These are phyloP conservation scores for Siniperca obscura DNA, from an alignment of 2,797 vertebrate species.

Conservation along the genomic window DNA sequence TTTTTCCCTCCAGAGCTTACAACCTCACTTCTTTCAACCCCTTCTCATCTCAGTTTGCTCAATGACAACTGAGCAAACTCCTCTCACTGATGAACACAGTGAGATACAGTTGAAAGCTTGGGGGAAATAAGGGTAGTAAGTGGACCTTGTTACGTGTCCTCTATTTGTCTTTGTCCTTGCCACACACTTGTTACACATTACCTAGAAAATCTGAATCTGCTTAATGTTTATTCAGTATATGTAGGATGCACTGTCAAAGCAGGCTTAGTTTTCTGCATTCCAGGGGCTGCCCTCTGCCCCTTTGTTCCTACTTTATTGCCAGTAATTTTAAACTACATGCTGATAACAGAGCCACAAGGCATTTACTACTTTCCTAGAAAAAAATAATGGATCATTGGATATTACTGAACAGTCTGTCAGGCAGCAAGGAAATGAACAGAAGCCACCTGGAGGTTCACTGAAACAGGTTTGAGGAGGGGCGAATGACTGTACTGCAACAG, in stretches of 20 bases:
- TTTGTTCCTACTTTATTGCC: slow-evolving; percentile 11
- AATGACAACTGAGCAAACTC: not conserved
- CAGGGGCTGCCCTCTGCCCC: not conserved
- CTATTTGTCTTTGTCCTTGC: not conserved
- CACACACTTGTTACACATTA: not conserved
- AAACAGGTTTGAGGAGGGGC: not conserved
- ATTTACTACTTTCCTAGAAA: not conserved
- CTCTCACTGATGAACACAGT: not conserved
- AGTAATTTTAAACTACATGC: slow-evolving; percentile 13
- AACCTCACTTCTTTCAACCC: not conserved
- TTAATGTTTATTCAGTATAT: not conserved
- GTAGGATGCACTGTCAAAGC: not conserved
- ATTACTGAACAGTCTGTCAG: not conserved
- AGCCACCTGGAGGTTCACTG: not conserved
- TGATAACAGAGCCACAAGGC: slow-evolving; percentile 10
- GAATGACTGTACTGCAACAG: no score
- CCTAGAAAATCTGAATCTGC: not conserved
- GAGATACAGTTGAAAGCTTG: not conserved
- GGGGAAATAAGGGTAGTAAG: not conserved
- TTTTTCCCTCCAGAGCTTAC: not conserved
- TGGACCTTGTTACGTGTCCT: not conserved
- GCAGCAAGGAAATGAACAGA: not conserved
- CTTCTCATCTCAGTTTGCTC: not conserved
- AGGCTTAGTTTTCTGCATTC: slow-evolving; percentile 11
- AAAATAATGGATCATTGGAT: not conserved